Evolutionary conservation across 92 coral and sea anemone genomes (phyloP).

Genomic region (Diadumene lineata): DNA sequence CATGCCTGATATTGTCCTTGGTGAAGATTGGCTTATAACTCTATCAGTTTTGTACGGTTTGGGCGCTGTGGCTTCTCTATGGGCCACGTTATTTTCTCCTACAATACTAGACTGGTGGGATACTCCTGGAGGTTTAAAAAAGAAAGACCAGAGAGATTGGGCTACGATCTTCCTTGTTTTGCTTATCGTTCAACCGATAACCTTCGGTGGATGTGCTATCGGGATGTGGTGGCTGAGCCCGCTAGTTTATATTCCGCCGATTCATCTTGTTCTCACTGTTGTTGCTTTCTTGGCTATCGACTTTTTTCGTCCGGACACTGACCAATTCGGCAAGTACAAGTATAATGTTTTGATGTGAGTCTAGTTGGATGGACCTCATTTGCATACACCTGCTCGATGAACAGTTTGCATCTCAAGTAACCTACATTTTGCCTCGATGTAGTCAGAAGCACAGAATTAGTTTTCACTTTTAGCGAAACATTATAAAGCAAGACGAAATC

Average conservation of each 20-base stretch:
- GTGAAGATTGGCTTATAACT: constrained; percentile 98
- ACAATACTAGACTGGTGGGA: constrained; percentile 95
- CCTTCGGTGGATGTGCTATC: constrained; percentile 92
- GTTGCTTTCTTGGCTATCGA: constrained; percentile 93
- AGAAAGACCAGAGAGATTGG: constrained; percentile 95
- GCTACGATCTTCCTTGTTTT: constrained; percentile 87
- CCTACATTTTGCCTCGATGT: neutral
- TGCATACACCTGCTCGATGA: constrained; percentile 9
- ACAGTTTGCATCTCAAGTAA: constrained; percentile 21
- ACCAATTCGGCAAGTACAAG: constrained; percentile 74
- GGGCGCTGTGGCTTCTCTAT: constrained; percentile 85
- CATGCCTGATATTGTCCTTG: constrained; percentile 77
- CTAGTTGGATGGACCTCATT: constrained; percentile 13
- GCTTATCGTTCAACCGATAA: constrained; percentile 85
- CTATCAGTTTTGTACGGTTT: constrained; percentile 92
- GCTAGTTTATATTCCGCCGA: constrained; percentile 89
- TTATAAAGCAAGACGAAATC: neutral
- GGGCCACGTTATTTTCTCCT: constrained; percentile 92
- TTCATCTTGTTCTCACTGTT: constrained; percentile 82
- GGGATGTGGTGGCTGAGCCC: constrained; percentile 97
- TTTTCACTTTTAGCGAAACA: neutral
- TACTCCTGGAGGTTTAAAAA: constrained; percentile 92
- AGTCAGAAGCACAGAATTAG: neutral
- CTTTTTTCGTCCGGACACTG: constrained; percentile 89
- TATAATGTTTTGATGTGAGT: constrained; percentile 74